These are phyloP conservation scores for Catagonus wagneri DNA, from an alignment of 2,113 vertebrate species.

Conservation along the genomic window DNA sequence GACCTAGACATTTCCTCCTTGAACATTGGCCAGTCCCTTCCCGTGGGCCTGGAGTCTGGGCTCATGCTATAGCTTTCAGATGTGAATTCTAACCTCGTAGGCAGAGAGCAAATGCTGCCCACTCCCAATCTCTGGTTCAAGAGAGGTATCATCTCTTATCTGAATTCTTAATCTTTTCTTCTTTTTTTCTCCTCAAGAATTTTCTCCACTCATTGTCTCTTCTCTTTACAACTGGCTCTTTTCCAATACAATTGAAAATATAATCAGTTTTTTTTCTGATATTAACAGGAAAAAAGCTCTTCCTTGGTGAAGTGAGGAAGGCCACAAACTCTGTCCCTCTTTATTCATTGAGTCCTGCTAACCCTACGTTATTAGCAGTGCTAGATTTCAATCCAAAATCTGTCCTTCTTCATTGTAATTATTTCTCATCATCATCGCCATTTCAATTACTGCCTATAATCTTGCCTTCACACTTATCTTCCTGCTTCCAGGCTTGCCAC, in stretches of 20 bases:
- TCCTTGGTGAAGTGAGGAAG: background rate
- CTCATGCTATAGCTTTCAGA: background rate
- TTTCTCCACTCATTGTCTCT: background rate
- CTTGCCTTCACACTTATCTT: background rate
- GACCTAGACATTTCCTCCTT: background rate
- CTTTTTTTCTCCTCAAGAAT: background rate
- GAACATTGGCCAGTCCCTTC: background rate
- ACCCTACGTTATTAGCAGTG: background rate
- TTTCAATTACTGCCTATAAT: background rate
- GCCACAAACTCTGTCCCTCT: background rate
- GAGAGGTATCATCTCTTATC: background rate
- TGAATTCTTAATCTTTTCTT: background rate
- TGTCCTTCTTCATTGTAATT: background rate
- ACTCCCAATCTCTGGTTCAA: background rate
- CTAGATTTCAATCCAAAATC: background rate
- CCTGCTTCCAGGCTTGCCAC: background rate
- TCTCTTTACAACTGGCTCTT: background rate
- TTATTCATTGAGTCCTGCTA: background rate
- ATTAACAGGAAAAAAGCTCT: background rate
- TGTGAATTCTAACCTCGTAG: background rate
- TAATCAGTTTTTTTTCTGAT: background rate
- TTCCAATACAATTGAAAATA: conserved; percentile 6
- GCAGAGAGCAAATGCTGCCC: background rate
- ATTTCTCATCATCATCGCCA: background rate
- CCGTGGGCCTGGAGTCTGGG: background rate